phyloP scores from a whole-genome alignment of 2,888 invertebrate species.

The Myathropa florea region DNA sequence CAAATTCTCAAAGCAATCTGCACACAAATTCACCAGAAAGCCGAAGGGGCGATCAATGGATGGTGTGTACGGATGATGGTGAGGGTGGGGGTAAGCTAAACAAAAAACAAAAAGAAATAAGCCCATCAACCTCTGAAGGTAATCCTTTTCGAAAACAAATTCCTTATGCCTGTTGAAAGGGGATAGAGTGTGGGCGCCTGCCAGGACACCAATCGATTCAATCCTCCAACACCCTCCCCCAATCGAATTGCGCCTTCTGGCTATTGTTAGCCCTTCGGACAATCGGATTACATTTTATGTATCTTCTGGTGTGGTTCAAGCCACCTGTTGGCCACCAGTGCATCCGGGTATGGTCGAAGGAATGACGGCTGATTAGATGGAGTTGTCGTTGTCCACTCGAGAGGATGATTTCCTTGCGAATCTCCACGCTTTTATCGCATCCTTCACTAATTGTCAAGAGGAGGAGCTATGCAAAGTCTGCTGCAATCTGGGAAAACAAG shows the following conservation, averaged over 20 bases:
- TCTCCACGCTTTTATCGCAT: too few relatives aligned
- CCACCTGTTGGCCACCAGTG: conserved; percentile 51
- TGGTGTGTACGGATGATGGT: background rate
- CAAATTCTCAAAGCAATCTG: conserved; percentile 56
- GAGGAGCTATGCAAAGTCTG: conserved; percentile 8
- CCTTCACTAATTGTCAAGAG: background rate
- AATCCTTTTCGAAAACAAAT: conserved; percentile 68
- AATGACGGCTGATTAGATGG: conserved; percentile 17
- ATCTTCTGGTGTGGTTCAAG: conserved; percentile 2
- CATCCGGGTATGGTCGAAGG: background rate
- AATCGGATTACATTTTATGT: conserved; percentile 61
- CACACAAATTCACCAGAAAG: conserved; percentile 24
- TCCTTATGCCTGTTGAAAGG: conserved; percentile 43
- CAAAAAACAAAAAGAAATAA: conserved; percentile 35
- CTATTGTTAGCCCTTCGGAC: conserved; percentile 56
- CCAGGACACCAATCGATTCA: conserved; percentile 47
- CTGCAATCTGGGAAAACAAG: conserved; percentile 42
- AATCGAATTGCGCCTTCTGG: conserved; percentile 34
- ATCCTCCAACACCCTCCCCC: conserved; percentile 9
- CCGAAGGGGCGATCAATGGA: background rate
- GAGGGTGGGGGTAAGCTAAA: background rate
- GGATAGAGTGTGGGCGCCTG: background rate
- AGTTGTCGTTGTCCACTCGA: conserved; percentile 1
- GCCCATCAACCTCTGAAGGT: conserved; percentile 61
- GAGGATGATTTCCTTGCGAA: conserved; percentile 43